These are phyloP conservation scores for Microtus pennsylvanicus DNA, from an alignment of 2,113 vertebrate genomes.

Conservation along the genomic window DNA sequence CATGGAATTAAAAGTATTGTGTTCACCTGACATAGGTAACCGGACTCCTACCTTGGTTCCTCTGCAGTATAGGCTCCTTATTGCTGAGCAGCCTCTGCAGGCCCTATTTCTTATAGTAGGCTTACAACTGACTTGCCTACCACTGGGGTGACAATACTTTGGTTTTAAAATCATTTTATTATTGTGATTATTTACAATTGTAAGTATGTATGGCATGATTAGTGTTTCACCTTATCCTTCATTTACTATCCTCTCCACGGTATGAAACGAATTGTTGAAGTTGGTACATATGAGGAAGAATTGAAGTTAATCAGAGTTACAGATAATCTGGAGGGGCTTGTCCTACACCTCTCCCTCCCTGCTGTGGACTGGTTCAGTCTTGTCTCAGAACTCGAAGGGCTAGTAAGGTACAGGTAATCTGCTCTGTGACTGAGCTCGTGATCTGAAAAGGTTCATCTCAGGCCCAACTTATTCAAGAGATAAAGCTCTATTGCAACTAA, in stretches of 20 bases:
- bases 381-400: neutral
- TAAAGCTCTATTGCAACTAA: neutral
- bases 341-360: neutral
- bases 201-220: neutral
- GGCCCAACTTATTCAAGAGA: neutral
- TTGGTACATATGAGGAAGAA: neutral
- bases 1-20: neutral
- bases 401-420: neutral
- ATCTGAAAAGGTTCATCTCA: neutral
- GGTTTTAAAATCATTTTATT: neutral
- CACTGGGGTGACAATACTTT: neutral
- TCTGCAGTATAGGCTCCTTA: neutral
- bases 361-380: neutral
- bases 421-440: neutral
- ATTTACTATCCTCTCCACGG: neutral
- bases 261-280: neutral
- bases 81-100: neutral
- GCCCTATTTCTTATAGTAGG: neutral
- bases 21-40: neutral
- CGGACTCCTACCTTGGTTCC: fast-evolving
- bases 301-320: neutral
- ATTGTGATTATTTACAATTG: neutral
- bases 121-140: neutral
- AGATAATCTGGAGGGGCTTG: fast-evolving
- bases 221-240: neutral